Evolutionary conservation across 2,888 invertebrate genomes (phyloP).

Genomic region (Dolichopus griseipennis): DNA sequence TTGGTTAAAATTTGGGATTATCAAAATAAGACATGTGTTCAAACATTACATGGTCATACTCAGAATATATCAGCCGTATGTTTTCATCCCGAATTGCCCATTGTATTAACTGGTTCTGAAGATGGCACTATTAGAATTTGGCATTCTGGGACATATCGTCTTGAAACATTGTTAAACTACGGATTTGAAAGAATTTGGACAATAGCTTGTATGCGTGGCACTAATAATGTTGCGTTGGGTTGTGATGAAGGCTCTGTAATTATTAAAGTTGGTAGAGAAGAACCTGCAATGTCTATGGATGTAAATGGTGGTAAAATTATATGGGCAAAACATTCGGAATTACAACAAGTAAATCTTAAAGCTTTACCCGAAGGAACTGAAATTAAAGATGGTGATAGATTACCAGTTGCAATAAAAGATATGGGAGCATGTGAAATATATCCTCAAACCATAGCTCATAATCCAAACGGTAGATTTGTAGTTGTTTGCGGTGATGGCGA

Average conservation of each 20-base stretch:
- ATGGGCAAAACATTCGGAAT: conserved; percentile 97
- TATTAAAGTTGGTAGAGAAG: conserved; percentile 72
- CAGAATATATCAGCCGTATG: conserved; percentile 93
- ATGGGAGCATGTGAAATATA: conserved; percentile 99
- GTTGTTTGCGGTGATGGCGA: conserved; percentile 99
- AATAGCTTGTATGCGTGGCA: conserved; percentile 83
- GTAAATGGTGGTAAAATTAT: conserved; percentile 96
- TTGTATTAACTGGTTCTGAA: conserved; percentile 94
- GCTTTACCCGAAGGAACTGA: conserved; percentile 69
- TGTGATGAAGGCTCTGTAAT: conserved; percentile 46
- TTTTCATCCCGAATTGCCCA: conserved; percentile 97
- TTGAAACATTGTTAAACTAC: conserved; percentile 95
- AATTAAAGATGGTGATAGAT: conserved; percentile 82
- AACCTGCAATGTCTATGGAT: conserved; percentile 99
- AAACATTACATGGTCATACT: conserved; percentile 93
- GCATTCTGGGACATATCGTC: conserved; percentile 96
- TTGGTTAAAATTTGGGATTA: conserved; percentile 99
- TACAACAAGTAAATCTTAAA: conserved; percentile 93
- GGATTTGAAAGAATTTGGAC: conserved; percentile 98
- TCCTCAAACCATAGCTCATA: conserved; percentile 96
- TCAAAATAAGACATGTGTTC: conserved; percentile 98
- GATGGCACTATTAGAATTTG: conserved; percentile 96
- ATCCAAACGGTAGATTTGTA: conserved; percentile 86
- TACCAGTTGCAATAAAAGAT: conserved; percentile 92
- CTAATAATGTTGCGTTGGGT: conserved; percentile 93